Evolutionary conservation across 2,888 invertebrate species (phyloP), one percentile per base, ranked within the genome.

Genomic region (Automeris io): DNA sequence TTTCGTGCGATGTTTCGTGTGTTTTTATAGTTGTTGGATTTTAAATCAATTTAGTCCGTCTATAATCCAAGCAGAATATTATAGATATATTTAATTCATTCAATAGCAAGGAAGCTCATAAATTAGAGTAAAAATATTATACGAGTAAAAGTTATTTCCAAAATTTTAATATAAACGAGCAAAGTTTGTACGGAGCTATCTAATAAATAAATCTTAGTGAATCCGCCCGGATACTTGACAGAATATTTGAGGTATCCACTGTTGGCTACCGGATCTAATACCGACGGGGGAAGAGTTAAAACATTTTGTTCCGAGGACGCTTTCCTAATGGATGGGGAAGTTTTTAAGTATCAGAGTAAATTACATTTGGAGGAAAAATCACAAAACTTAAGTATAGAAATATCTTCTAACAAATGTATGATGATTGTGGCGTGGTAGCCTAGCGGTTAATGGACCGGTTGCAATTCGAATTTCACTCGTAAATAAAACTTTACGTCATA

Each of bases 181-280:
- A 41, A 63, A 67, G 61, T 70, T 68, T 47, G 29, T 39, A 54
- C 41, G 50, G 51, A 63, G 57, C 61, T 56, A 57, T 57, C 57
- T 57, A 61, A 65, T 76, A 70, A 70, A 75, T 69, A 66, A 68
- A 61, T 57, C 57, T 51, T 67, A 65, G 67, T 70, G 61, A 72
- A 69, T 72, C 64, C 63, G 59, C 55, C 41, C 58, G 50, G 51
- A 31, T 37, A 51, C 57, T 51, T 51, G 57, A 58, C 65, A 57
- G 56, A 37, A 37, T 37, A 37, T 37, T 31, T 37, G 31, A 29
- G 37, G 31, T 23, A 12, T 31, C 31, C 23, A 37, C 31, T 37
- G 52, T 32, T 11, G 49, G 46, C 46, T 57, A 16, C 26, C n/a
- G n/a, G n/a, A n/a, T 29, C 26, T 29, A 29, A 29, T 16, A 29